A percentile compares a stretch with the other conserved stretches of the same genome.
Conservation (phyloP, 2,113 vertebrate genomes). For the Microcebus lehilahytsara region DNA sequence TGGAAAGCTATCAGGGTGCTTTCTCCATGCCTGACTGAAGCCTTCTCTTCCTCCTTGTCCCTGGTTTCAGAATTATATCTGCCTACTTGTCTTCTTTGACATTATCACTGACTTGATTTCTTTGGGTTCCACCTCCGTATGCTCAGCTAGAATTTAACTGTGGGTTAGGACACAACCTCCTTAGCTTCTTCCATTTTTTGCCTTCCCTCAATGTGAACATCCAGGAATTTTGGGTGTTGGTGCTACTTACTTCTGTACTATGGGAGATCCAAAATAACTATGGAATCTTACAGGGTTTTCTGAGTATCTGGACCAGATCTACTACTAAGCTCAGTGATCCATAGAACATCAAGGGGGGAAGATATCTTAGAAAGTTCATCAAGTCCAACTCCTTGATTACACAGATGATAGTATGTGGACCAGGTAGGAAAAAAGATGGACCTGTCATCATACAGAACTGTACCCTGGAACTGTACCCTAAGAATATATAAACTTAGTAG, state of each 20-base stretch:
- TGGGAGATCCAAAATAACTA: background rate
- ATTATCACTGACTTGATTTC: background rate
- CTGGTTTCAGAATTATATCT: background rate
- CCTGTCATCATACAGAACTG: background rate
- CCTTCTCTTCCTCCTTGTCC: background rate
- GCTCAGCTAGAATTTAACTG: background rate
- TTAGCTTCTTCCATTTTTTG: background rate
- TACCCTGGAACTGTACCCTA: background rate
- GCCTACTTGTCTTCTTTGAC: background rate
- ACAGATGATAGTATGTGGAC: background rate
- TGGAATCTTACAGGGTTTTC: background rate
- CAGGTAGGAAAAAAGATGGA: background rate
- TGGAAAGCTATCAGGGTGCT: background rate
- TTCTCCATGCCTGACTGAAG: background rate
- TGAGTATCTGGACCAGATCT: background rate
- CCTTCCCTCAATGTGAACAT: background rate
- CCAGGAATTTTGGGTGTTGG: background rate
- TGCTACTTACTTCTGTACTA: background rate
- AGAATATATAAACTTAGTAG: background rate
- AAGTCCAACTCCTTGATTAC: background rate
- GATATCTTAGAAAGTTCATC: conserved; percentile 12
- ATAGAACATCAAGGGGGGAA: background rate
- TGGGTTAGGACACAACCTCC: background rate
- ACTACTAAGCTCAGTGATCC: background rate
- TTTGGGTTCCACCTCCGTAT: background rate